Conservation (phyloP, 2,888 invertebrate genomes). For the Synanthedon andrenaeformis region DNA sequence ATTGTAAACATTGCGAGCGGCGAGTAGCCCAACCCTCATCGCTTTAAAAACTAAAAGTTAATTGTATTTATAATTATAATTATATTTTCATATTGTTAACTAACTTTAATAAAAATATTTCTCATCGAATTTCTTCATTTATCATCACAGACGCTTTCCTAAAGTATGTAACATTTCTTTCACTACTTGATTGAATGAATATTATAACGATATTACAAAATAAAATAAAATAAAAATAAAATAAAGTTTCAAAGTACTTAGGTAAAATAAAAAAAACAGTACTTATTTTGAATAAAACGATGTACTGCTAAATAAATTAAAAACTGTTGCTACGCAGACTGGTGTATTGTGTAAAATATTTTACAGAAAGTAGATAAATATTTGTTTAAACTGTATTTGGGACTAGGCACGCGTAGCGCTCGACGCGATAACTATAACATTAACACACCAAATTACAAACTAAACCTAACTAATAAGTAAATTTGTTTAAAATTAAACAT, state of each 20-base stretch:
- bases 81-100: constrained; percentile 40
- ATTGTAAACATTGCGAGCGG: background rate
- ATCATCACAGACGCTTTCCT: constrained; percentile 71
- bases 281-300: constrained; percentile 49
- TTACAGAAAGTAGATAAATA: constrained; percentile 62
- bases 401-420: constrained; percentile 66
- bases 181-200: constrained; percentile 21
- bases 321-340: constrained; percentile 54
- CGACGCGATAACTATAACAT: constrained; percentile 64
- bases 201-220: too few species aligned
- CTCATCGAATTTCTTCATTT: constrained; percentile 64
- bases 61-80: constrained; percentile 37
- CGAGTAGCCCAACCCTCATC: too few species aligned
- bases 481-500: constrained; percentile 50
- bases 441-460: constrained; percentile 65
- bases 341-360: constrained; percentile 44
- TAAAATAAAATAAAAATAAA: too few species aligned
- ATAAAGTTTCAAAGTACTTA: constrained; percentile 34
- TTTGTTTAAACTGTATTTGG: constrained; percentile 59
- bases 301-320: constrained; percentile 61
- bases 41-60: background rate
- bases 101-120: constrained; percentile 52
- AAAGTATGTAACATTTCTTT: constrained; percentile 57
- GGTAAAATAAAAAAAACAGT: constrained; percentile 41
- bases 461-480: constrained; percentile 60